Evolutionary conservation across 1,140 invertebrate species (phyloP), one percentile per base, ranked within the genome.

Genomic region (Lepidotrigona ventralis): DNA sequence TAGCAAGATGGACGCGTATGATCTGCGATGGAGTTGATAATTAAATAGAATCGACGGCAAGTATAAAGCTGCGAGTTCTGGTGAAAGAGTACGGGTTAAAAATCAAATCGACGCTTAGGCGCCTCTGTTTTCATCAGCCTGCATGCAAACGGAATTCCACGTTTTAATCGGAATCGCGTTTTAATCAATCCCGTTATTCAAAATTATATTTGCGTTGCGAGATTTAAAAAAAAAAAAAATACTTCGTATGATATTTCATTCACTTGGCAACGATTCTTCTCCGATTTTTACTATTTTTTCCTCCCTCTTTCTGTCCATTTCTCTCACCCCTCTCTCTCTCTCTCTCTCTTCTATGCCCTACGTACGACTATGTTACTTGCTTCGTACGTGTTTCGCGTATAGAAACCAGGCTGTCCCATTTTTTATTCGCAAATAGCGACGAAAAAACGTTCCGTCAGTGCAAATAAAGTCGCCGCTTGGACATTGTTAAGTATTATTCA

Each of bases 51-150:
- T 26, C 64, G 53, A 15, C 6, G 17, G 21, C 21, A 17, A 56
- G 58, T 60, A 54, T 6, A 46, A 79, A 71, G 53, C 33, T 46
- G 26, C 70, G 60, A 60, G 26, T 26, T 14, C 79, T 90, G 84
- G 89, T 89, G 88, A 90, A 88, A 81, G 85, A 77, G 76, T 70
- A 46, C 74, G 69, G 69, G 90, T 87, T 86, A 88, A 86, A 88
- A 86, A 90, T 79, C 66, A 68, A 79, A 74, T 74, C 71, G 75
- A 86, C 68, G 68, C 79, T n/a, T 33, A 46, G 39, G 39, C 78
- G 58, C 33, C 53, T 81, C 39, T 68, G 60, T 77, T 83, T 86
- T 63, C 60, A 84, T 76, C 72, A 64, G 60, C 19, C 64, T 15
- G 15, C 29, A 26, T 26, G 51, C 58, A 53, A 51, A 81, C 72